Evolutionary conservation across 2,888 invertebrate genomes (phyloP).

Genomic region (Drosophila colorata): DNA sequence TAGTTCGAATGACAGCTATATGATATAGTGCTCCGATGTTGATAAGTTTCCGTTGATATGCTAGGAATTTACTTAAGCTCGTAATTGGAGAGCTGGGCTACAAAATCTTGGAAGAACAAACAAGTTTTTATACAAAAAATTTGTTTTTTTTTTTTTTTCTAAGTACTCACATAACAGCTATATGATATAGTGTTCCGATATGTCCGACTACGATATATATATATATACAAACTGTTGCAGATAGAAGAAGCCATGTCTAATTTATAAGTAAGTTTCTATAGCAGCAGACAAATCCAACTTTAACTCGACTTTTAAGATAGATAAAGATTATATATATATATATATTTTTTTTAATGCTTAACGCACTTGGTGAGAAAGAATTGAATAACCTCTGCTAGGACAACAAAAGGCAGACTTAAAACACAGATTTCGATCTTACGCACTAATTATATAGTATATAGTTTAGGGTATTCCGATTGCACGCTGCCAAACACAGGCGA

Average conservation of each 20-base stretch:
- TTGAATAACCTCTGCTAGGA: neutral
- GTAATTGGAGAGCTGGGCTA: neutral
- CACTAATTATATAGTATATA: slow-evolving; percentile 18
- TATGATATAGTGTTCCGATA: too few species aligned
- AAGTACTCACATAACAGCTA: too few species aligned
- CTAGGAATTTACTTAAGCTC: neutral
- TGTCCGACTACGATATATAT: neutral
- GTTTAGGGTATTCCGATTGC: slow-evolving; percentile 6
- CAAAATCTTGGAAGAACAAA: neutral
- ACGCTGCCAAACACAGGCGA: neutral
- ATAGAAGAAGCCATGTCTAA: neutral
- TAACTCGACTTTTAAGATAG: too few species aligned
- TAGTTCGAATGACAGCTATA: neutral
- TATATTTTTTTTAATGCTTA: too few species aligned
- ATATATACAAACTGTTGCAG: neutral
- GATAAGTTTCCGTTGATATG: neutral
- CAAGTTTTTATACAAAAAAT: neutral
- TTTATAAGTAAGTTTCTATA: too few species aligned
- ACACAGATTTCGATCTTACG: slow-evolving; percentile 5
- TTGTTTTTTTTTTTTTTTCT: too few species aligned
- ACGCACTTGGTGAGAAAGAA: too few species aligned
- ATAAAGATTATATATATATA: neutral
- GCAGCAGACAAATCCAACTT: too few species aligned
- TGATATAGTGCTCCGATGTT: neutral
- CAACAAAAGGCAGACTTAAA: slow-evolving; percentile 20